These are phyloP conservation scores for Apostichopus japonicus DNA, from an alignment of 35 echinoderm and acorn worm species.

Conservation along the genomic window DNA sequence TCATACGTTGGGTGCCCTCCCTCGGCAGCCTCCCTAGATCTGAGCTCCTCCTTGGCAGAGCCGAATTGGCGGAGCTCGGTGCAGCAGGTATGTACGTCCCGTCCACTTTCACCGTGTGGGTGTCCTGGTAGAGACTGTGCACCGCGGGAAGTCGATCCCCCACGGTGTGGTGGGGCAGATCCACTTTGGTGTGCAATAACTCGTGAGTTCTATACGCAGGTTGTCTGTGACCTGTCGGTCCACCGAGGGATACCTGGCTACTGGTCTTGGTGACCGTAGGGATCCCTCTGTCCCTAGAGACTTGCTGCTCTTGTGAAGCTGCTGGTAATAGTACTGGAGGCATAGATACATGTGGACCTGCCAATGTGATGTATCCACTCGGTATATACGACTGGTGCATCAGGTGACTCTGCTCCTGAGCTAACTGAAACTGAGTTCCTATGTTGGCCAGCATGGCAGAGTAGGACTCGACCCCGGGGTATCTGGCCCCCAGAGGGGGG, in stretches of 20 bases:
- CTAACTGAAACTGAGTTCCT: conserved; percentile 82
- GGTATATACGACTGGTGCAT: conserved; percentile 66
- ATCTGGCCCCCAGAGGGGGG: conserved; percentile 51
- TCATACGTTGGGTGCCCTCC: neutral
- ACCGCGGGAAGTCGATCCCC: neutral
- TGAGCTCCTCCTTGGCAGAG: neutral
- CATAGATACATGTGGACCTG: conserved; percentile 46
- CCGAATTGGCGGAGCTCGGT: neutral
- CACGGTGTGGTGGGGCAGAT: neutral
- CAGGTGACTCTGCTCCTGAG: conserved; percentile 62
- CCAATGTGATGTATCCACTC: conserved; percentile 64
- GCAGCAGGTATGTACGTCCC: conserved; percentile 17
- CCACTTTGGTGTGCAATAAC: neutral
- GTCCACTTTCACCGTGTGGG: conserved; percentile 18
- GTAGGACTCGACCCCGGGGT: conserved; percentile 79
- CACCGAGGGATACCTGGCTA: neutral
- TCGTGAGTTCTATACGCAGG: conserved; percentile 22
- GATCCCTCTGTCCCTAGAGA: neutral
- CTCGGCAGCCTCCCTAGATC: neutral
- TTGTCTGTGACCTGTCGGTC: neutral
- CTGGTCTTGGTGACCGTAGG: neutral
- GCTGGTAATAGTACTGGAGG: conserved; percentile 57
- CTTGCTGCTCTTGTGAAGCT: conserved; percentile 15
- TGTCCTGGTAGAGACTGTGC: conserved; percentile 27
- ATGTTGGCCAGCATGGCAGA: conserved; percentile 92